phyloP scores from a whole-genome alignment of 2,113 vertebrate species.

The Upupa epops region DNA sequence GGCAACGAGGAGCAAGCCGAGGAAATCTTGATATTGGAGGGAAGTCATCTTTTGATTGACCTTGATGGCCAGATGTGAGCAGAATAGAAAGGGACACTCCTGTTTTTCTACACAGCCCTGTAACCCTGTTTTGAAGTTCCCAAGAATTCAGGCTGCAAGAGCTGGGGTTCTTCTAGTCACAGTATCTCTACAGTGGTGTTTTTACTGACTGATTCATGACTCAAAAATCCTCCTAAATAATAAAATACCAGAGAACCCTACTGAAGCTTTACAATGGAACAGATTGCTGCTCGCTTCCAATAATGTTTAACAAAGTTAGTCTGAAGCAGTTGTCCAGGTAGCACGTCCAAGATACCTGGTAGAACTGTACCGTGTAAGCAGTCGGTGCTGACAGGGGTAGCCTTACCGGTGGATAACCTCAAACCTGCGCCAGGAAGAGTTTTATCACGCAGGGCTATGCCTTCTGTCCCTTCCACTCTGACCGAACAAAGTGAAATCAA shows the following conservation, averaged over 20 bases:
- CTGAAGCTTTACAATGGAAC: not conserved
- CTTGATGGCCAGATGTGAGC: not conserved
- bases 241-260: not conserved
- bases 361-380: not conserved
- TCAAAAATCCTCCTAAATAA: not conserved
- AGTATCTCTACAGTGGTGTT: not conserved
- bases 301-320: not conserved
- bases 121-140: constrained; percentile 9
- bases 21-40: not conserved
- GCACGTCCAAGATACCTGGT: not conserved
- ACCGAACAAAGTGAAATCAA: constrained; percentile 37
- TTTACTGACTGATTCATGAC: not conserved
- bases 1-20: not conserved
- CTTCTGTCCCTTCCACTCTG: not conserved
- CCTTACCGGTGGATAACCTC: constrained; percentile 8
- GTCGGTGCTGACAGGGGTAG: not conserved
- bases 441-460: not conserved
- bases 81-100: constrained; percentile 21
- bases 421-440: not conserved
- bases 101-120: not conserved
- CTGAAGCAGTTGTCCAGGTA: not conserved
- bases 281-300: not conserved
- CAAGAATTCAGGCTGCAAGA: not conserved
- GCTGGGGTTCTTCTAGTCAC: not conserved
- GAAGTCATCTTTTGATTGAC: not conserved